Conservation (phyloP, 2,113 vertebrate species). For the Sciurus niger region DNA sequence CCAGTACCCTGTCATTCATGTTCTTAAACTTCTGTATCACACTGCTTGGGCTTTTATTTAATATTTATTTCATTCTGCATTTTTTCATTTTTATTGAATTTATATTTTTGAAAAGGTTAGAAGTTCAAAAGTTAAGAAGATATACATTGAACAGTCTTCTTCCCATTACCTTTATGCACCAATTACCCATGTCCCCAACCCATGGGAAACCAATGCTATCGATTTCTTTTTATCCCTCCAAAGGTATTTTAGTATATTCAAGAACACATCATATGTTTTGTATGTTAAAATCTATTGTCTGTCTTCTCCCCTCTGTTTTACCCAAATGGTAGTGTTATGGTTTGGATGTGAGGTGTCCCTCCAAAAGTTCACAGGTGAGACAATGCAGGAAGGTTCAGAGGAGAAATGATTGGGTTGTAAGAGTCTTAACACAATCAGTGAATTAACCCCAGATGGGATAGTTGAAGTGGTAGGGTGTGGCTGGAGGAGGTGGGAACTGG, state of each 20-base stretch:
- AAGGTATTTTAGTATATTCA: conserved; percentile 7
- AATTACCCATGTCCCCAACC: background rate
- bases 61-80: background rate
- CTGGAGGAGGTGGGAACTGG: too few relatives aligned
- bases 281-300: background rate
- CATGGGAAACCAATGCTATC: background rate
- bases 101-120: background rate
- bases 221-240: background rate
- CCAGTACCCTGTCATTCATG: background rate
- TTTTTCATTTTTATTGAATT: background rate
- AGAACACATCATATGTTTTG: background rate
- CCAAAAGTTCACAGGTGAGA: too few relatives aligned
- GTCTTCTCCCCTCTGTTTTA: background rate
- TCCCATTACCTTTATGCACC: background rate
- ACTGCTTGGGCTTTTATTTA: background rate
- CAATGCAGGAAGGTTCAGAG: too few relatives aligned
- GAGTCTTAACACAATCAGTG: too few relatives aligned
- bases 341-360: too few relatives aligned
- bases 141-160: background rate
- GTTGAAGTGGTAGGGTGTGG: too few relatives aligned
- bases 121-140: background rate
- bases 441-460: too few relatives aligned
- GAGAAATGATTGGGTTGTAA: too few relatives aligned
- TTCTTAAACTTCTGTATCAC: background rate
- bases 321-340: background rate